These are phyloP conservation scores for Aplidium turbinatum DNA, from an alignment of 23 tunicate genomes.

Conservation along the genomic window DNA sequence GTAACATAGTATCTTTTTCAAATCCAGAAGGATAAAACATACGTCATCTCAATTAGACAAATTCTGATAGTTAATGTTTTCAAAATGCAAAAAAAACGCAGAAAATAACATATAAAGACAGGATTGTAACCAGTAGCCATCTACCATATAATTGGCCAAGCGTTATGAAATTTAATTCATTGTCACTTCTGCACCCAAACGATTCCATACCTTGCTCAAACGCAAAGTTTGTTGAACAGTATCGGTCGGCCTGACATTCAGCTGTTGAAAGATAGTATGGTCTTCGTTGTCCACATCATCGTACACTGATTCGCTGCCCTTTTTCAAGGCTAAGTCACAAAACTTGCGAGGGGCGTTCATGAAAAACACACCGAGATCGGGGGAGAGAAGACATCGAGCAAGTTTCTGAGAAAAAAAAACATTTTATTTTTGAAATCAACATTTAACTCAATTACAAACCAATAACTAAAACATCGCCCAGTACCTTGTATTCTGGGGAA, in stretches of 20 bases:
- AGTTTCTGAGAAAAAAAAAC: conserved; percentile 35
- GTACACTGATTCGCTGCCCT: not conserved
- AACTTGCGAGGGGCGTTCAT: conserved; percentile 55
- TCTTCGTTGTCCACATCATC: conserved; percentile 10
- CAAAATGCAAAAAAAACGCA: not conserved
- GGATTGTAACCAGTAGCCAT: too few species aligned
- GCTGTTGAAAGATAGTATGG: conserved; percentile 18
- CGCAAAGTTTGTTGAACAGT: conserved; percentile 55
- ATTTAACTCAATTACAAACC: too few species aligned
- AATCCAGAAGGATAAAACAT: not conserved
- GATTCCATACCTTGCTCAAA: conserved; percentile 37
- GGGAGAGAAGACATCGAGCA: conserved; percentile 44
- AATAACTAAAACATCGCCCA: too few species aligned
- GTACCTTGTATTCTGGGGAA: conserved; percentile 57
- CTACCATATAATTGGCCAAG: too few species aligned
- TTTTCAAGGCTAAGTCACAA: conserved; percentile 26
- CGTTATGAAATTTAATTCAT: too few species aligned
- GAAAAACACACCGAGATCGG: conserved; percentile 58
- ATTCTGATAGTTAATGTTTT: not conserved
- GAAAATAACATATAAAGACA: not conserved
- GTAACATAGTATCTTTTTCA: too few species aligned
- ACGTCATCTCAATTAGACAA: not conserved
- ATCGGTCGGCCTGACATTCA: conserved; percentile 38
- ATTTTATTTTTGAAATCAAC: too few species aligned
- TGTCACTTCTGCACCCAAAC: not conserved